Conservation (phyloP, 1,140 invertebrate genomes). For the Batillaria attramentaria region DNA sequence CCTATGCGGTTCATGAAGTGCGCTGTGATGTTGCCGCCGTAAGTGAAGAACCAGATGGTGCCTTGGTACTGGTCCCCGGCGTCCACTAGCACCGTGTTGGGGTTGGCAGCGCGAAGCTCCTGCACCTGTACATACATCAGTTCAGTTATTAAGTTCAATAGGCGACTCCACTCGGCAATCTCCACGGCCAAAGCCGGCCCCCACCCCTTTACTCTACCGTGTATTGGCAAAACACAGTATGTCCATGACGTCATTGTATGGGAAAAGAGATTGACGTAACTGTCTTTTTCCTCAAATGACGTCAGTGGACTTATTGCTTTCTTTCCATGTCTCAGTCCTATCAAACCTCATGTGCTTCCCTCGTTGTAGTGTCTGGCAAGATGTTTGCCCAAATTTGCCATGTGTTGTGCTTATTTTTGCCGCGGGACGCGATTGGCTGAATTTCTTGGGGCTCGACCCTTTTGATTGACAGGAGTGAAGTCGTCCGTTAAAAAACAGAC, state of each 20-base stretch:
- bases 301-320: background rate
- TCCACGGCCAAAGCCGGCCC: too few relatives aligned
- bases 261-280: background rate
- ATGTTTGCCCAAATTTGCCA: too few relatives aligned
- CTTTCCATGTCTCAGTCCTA: too few relatives aligned
- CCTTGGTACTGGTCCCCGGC: slow-evolving; percentile 93
- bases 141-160: too few relatives aligned
- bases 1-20: slow-evolving; percentile 83
- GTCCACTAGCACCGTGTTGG: slow-evolving; percentile 84
- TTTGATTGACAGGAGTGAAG: too few relatives aligned
- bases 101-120: slow-evolving; percentile 73
- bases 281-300: background rate
- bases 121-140: slow-evolving; percentile 69
- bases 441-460: too few relatives aligned
- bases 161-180: too few relatives aligned
- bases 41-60: slow-evolving; percentile 85
- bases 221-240: background rate
- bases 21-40: slow-evolving; percentile 83
- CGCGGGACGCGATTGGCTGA: too few relatives aligned
- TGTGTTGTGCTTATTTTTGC: too few relatives aligned
- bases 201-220: background rate
- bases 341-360: too few relatives aligned
- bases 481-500: too few relatives aligned
- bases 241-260: background rate
- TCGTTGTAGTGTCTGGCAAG: too few relatives aligned